Conservation (phyloP, 2,113 vertebrate genomes). For the Dryoscopus gambensis region DNA sequence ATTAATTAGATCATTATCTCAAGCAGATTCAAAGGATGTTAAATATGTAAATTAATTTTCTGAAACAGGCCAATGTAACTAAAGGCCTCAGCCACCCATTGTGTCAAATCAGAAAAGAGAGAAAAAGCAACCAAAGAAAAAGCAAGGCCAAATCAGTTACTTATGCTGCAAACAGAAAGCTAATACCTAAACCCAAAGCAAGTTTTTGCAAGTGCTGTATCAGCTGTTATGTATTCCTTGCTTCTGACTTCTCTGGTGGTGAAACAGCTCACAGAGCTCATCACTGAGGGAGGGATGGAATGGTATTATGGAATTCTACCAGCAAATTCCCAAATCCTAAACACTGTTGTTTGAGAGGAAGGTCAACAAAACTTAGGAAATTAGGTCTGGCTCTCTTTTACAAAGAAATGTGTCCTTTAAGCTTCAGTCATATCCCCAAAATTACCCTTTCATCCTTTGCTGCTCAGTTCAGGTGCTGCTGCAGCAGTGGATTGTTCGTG, state of each 20-base stretch:
- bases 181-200: neutral
- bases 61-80: neutral
- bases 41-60: neutral
- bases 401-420: neutral
- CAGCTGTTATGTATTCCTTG: neutral
- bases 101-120: neutral
- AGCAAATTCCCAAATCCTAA: neutral
- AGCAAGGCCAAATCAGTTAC: neutral
- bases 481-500: neutral
- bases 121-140: neutral
- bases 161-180: neutral
- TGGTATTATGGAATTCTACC: neutral
- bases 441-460: neutral
- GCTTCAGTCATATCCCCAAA: neutral
- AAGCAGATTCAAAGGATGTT: neutral
- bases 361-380: neutral
- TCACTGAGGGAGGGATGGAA: too few species aligned
- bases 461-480: neutral
- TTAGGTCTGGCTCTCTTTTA: neutral
- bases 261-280: neutral
- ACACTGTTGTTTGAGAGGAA: neutral
- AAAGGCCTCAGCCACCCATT: neutral
- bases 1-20: constrained; percentile 17
- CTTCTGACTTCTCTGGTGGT: neutral
- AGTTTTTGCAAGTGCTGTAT: neutral